A percentile compares a stretch with the other conserved stretches of the same genome.
phyloP scores from a whole-genome alignment of 64 coral and sea anemone genomes.

The Stichodactyla mertensii region DNA sequence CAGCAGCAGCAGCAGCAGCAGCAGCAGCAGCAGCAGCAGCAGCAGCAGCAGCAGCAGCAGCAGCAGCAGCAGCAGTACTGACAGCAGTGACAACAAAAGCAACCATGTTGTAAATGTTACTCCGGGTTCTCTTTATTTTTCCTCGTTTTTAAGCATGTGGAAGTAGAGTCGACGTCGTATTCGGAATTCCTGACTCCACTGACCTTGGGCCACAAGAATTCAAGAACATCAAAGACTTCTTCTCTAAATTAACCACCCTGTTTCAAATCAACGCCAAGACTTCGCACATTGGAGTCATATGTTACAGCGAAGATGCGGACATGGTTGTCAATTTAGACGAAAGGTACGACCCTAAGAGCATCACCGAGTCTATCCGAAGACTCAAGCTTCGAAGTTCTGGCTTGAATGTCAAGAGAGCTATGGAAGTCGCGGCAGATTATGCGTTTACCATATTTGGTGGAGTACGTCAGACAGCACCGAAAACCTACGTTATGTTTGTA shows the following conservation, averaged over 20 bases:
- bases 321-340: slow-evolving; percentile 17
- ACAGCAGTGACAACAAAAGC: too few species aligned
- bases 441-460: slow-evolving; percentile 53
- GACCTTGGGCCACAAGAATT: slow-evolving; percentile 5
- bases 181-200: slow-evolving; percentile 52
- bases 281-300: slow-evolving; percentile 36
- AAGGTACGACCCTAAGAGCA: neutral
- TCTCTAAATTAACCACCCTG: neutral
- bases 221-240: slow-evolving; percentile 38
- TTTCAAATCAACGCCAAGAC: slow-evolving; percentile 11
- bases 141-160: slow-evolving; percentile 34
- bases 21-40: too few species aligned
- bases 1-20: too few species aligned
- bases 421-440: slow-evolving; percentile 10
- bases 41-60: too few species aligned
- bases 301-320: slow-evolving; percentile 27
- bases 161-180: slow-evolving; percentile 41
- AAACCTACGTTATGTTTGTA: slow-evolving; percentile 41
- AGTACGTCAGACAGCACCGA: slow-evolving; percentile 33
- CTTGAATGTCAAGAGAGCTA: slow-evolving; percentile 8
- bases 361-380: neutral
- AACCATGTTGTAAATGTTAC: neutral
- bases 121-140: neutral
- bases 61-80: too few species aligned
- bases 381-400: neutral